Evolutionary conservation across 2,113 vertebrate genomes (phyloP), one percentile per base, ranked within the genome.

Genomic region (Parus major): DNA sequence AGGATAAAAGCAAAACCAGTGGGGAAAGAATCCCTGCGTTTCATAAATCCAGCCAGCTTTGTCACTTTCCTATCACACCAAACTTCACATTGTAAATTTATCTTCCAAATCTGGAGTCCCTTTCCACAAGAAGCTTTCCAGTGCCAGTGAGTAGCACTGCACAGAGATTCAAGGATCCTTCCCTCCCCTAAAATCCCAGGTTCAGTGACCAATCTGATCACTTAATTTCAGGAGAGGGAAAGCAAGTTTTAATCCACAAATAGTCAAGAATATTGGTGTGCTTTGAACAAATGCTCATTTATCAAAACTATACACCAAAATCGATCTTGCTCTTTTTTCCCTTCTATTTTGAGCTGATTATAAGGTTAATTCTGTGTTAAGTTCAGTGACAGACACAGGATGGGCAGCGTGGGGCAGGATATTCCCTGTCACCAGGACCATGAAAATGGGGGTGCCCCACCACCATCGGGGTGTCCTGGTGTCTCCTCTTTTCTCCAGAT

Each of bases 311-410:
- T 24, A 35, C 71, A 75, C 56, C 41, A 31, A 76, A 96, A 96
- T 19, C 19, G 14, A 86, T 50, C 59, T 53, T 35, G 21, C 63
- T 50, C n/a, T 31, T 61, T 49, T 80, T 91, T 27, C 76, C 44
- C 82, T 85, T 60, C 35, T 59, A 53, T 61, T 94, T 86, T 69
- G 94, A 94, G 75, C 87, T 82, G 85, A 96, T 97, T 94, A 96
- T 90, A 96, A 97, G 95, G 92, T 97, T 97, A 88, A 92, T 97
- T 96, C 96, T 87, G 73, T 91, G 93, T 77, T 96, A 95, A 97
- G 89, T 95, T 96, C 86, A 6, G 22, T 2, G 25, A 36, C 36
- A 33, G 68, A 14, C 2, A 1, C 8, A 18, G 39, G 33, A 49
- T 3, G 7, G 50, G 64, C 42, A 33, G 39, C 9, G 0, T 18